Base-by-base conservation (phyloP, 2,797 vertebrate species). In the Pseudochromis fuscus region DNA sequence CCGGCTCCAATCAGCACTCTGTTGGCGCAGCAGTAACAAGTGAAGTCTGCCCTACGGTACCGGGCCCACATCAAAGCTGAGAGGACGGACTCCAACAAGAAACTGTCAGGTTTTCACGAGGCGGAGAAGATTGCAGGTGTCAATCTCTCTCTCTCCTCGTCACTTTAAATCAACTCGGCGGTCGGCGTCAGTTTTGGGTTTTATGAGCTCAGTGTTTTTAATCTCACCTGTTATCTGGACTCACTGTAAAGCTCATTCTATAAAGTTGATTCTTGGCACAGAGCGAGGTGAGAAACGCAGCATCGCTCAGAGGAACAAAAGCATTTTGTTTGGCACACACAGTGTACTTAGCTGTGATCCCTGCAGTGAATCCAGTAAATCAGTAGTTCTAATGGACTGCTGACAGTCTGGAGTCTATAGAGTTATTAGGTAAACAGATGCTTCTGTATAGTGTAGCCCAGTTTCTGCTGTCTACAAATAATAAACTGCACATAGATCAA, bases 51-150 rank as follows among this genome's bases (percentile, higher is more conserved):
- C 75, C 75, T 30, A 30, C 33, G 40, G 73, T 67, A 63, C 31
- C 74, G 61, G 68, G 56, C 30, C 57, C 66, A 75, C 77, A 76
- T 81, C 72, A 86, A 82, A 85, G 82, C 80, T 50, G 45, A 69
- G 48, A 35, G 67, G 53, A 60, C 24, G 30, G 44, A 55, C 28
- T 52, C 9, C 0, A 61, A 68, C 40, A 24, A 56, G 66, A 31
- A 51, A 25, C 58, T 52, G 72, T 74, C 50, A 52, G 57, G 38
- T 72, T 74, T 79, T 64, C 60, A 45, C 42, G 1, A 45, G 51
- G 42, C 50, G 28, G 7, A 72, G n/a, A 51, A 58, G 40, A 72
- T 52, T 25, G 61, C 2, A 33, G 31, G 12, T 49, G 71, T 75
- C 66, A 24, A 19, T 72, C 64, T 60, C 25, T 72, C 64, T 60